Percentiles rank a stretch among this genome's conserved stretches.
Conservation (phyloP, 2,888 invertebrate genomes). For the Chloromyia formosa region DNA sequence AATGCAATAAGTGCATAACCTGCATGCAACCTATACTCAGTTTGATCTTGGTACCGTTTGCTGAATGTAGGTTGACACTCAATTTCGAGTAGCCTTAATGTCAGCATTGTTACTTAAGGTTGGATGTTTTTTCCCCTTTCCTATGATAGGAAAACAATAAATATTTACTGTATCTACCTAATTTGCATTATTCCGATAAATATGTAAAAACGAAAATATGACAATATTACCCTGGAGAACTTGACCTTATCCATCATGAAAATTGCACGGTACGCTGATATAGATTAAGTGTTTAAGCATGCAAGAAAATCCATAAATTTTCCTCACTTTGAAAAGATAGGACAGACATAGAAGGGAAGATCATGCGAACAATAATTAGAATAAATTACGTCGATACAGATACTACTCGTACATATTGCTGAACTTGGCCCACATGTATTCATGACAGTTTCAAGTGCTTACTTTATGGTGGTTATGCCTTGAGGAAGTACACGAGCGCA, state of each 20-base stretch:
- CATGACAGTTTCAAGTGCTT: constrained; percentile 10
- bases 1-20: not conserved
- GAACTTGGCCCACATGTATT: constrained; percentile 30
- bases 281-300: not conserved
- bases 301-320: constrained; percentile 25
- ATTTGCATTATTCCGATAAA: too few relatives aligned
- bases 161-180: too few relatives aligned
- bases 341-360: too few relatives aligned
- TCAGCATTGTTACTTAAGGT: not conserved
- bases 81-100: constrained; percentile 1
- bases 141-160: constrained; percentile 13
- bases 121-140: constrained; percentile 1
- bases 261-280: not conserved
- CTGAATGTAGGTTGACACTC: constrained; percentile 2
- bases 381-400: constrained; percentile 1
- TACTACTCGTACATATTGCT: not conserved
- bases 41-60: not conserved
- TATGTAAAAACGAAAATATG: too few relatives aligned
- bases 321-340: not conserved
- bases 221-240: not conserved
- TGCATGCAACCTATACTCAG: not conserved
- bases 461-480: constrained; percentile 40
- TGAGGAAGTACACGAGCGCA: constrained; percentile 32
- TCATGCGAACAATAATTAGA: not conserved
- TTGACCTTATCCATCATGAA: constrained; percentile 16